Evolutionary conservation across 2,888 invertebrate genomes (phyloP).

Genomic region (Callimorpha dominula): DNA sequence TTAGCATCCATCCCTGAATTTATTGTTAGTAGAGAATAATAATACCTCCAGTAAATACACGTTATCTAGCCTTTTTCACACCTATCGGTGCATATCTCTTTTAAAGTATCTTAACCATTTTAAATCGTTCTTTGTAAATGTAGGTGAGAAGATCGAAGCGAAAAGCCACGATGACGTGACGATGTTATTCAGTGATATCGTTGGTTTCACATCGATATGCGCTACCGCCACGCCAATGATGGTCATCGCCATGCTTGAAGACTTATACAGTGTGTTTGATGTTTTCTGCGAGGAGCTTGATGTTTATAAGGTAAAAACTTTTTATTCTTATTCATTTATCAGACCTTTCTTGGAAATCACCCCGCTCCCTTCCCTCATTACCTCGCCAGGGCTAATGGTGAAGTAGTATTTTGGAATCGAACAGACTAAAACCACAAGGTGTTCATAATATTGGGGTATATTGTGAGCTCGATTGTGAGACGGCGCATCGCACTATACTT

Average conservation of each 20-base stretch:
- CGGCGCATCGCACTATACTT: no score
- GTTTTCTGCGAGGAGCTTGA: constrained; percentile 96
- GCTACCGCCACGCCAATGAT: constrained; percentile 98
- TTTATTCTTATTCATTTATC: neutral
- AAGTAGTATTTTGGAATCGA: no score
- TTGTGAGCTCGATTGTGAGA: no score
- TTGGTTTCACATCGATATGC: constrained; percentile 98
- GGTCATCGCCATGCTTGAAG: constrained; percentile 98
- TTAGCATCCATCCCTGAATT: neutral
- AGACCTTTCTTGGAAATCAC: no score
- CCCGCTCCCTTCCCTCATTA: no score
- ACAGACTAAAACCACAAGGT: no score
- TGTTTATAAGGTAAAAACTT: constrained; percentile 93
- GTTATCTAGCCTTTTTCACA: no score
- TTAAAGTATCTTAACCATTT: neutral
- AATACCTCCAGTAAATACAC: no score
- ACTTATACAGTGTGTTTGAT: constrained; percentile 97
- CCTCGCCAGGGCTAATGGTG: no score
- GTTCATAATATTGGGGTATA: no score
- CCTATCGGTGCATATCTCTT: neutral
- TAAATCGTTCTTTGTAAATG: neutral
- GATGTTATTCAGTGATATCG: constrained; percentile 98
- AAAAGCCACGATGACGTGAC: constrained; percentile 97
- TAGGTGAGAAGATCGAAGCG: constrained; percentile 96
- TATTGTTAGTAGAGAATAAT: no score